Evolutionary conservation across 1,140 invertebrate species (phyloP).

Genomic region (Tribolium castaneum): DNA sequence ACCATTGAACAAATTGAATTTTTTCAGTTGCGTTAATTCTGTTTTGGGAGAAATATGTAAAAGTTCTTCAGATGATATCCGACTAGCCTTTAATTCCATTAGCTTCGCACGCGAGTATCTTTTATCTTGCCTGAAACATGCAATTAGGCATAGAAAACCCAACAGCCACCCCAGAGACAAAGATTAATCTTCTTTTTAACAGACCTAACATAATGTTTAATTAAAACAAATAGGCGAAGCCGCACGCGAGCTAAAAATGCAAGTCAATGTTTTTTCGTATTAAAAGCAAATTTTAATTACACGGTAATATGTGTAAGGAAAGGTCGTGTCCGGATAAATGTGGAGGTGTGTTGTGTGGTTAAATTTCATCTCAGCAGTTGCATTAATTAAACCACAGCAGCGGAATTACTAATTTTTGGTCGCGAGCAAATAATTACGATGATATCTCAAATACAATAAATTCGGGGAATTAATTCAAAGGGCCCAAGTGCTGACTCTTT

Average conservation of each 20-base stretch:
- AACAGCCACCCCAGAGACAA: conserved; percentile 4
- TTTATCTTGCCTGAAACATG: conserved; percentile 19
- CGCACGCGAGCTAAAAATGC: conserved; percentile 17
- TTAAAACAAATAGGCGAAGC: conserved; percentile 22
- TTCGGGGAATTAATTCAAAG: background rate
- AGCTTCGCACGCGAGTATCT: background rate
- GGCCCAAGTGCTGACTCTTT: background rate
- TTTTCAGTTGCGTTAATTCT: too few species aligned
- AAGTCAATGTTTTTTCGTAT: conserved; percentile 8
- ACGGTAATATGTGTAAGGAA: conserved; percentile 10
- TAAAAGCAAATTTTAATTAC: conserved; percentile 22
- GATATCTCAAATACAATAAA: background rate
- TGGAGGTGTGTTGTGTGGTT: conserved; percentile 16
- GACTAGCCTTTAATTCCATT: background rate
- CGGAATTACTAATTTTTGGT: conserved; percentile 24
- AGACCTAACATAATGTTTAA: conserved; percentile 28
- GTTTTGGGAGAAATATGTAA: too few species aligned
- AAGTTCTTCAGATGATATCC: background rate
- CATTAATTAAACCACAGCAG: conserved; percentile 32
- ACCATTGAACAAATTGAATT: too few species aligned
- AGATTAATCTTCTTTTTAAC: conserved; percentile 29
- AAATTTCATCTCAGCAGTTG: conserved; percentile 30
- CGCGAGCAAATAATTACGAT: background rate
- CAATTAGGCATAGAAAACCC: conserved; percentile 8
- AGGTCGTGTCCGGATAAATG: conserved; percentile 20